Conservation (phyloP, 2,888 invertebrate species). For the Axea sp. region DNA sequence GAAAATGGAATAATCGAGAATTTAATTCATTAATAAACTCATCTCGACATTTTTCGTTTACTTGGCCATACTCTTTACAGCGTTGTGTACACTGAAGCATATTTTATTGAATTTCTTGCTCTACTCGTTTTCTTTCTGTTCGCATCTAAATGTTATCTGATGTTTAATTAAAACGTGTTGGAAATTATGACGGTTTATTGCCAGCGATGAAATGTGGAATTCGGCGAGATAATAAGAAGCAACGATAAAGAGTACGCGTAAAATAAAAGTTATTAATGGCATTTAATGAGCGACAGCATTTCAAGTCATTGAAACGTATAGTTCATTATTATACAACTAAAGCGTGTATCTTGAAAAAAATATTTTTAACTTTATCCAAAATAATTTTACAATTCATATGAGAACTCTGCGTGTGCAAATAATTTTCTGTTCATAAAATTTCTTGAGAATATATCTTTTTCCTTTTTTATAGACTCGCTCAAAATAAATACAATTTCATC, state of each 20-base stretch:
- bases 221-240: conserved; percentile 12
- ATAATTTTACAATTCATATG: no score
- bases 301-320: no score
- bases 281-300: background rate
- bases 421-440: no score
- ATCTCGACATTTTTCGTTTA: conserved; percentile 19
- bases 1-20: conserved; percentile 34
- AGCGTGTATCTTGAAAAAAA: no score
- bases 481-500: no score
- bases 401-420: no score
- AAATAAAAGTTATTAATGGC: background rate
- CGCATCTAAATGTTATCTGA: conserved; percentile 17
- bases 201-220: conserved; percentile 25
- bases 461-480: no score
- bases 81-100: conserved; percentile 8
- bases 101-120: conserved; percentile 16
- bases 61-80: no score
- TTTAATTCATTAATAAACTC: conserved; percentile 43
- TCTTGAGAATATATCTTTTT: no score
- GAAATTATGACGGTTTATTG: conserved; percentile 36
- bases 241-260: background rate
- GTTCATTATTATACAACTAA: no score
- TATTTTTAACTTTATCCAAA: no score
- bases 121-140: conserved; percentile 10
- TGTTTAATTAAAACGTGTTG: conserved; percentile 49